A percentile compares a stretch with the other conserved stretches of the same genome.
Conservation (phyloP, 2,888 invertebrate genomes). For the Zygothrica quintamaculata region DNA sequence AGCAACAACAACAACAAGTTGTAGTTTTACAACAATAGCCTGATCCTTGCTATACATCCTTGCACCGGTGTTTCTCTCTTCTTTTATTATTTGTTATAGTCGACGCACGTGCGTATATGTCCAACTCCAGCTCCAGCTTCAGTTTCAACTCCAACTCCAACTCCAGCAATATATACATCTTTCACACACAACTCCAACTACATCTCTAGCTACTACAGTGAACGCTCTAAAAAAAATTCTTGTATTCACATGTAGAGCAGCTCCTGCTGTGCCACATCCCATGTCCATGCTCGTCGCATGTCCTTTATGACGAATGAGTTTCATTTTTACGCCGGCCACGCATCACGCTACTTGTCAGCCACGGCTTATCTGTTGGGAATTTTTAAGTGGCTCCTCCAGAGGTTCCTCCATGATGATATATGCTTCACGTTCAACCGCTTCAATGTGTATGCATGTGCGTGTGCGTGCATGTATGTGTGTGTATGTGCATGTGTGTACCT, state of each 20-base stretch:
- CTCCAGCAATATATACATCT: background rate
- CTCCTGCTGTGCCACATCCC: conserved; percentile 29
- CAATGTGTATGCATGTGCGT: no score
- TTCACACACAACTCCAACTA: background rate
- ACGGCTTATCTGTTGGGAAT: conserved; percentile 70
- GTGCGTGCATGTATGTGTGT: no score
- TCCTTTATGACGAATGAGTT: conserved; percentile 70
- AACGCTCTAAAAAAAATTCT: background rate
- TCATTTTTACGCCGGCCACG: conserved; percentile 66
- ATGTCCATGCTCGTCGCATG: conserved; percentile 4
- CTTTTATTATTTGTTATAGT: conserved; percentile 32
- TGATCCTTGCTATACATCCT: background rate
- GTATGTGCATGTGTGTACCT: background rate
- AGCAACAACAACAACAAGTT: conserved; percentile 25
- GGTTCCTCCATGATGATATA: background rate
- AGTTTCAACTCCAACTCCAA: no score
- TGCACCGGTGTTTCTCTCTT: no score
- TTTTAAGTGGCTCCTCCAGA: conserved; percentile 57
- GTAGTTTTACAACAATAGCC: conserved; percentile 7
- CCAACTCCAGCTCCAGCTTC: conserved; percentile 9
- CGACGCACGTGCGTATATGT: conserved; percentile 60
- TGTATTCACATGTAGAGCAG: conserved; percentile 7
- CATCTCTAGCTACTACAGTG: background rate
- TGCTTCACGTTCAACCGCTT: background rate
- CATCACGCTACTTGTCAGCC: conserved; percentile 66